A percentile compares a stretch with the other conserved stretches of the same genome.
phyloP scores from a whole-genome alignment of 2,888 invertebrate species.

The Philonicus albiceps region DNA sequence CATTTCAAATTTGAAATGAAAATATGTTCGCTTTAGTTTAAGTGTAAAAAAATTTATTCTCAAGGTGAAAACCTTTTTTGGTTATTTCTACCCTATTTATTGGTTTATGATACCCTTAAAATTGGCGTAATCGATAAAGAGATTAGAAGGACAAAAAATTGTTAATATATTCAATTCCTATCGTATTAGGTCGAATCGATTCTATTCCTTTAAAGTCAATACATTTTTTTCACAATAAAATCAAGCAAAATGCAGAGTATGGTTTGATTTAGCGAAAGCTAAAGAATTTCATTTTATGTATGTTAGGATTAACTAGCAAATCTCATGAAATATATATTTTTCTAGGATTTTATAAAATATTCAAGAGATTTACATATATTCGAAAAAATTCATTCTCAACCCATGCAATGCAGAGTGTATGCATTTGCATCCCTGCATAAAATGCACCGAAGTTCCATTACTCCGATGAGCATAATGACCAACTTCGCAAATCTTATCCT shows the following conservation, averaged over 20 bases:
- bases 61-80: too few relatives aligned
- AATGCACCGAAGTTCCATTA: background rate
- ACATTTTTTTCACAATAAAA: background rate
- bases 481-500: background rate
- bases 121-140: too few relatives aligned
- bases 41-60: too few relatives aligned
- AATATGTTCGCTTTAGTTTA: too few relatives aligned
- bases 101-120: too few relatives aligned
- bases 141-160: too few relatives aligned
- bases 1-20: too few relatives aligned
- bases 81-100: too few relatives aligned
- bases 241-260: background rate
- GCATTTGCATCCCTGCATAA: background rate
- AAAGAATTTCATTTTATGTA: background rate
- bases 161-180: too few relatives aligned
- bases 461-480: background rate
- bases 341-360: background rate
- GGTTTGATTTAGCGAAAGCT: background rate
- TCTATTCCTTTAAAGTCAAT: background rate
- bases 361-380: background rate
- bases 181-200: background rate
- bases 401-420: background rate
- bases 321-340: background rate
- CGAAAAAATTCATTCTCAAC: background rate
- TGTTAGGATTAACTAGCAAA: background rate